A percentile compares a stretch with the other conserved stretches of the same genome.
Conservation (phyloP, 2,113 vertebrate genomes). For the Chaetops frenatus region DNA sequence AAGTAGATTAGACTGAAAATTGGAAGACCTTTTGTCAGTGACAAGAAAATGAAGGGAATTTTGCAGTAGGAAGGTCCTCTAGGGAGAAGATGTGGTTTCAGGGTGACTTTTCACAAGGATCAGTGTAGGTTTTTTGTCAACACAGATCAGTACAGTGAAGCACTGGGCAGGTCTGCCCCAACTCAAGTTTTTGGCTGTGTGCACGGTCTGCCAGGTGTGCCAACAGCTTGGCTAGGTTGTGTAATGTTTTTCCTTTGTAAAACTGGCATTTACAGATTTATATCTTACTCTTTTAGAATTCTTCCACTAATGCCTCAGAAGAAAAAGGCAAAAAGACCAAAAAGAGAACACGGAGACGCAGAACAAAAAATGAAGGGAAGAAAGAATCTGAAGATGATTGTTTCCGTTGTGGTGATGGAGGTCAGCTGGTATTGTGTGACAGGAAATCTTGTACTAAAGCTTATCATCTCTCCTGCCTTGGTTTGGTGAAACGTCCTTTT, state of each 20-base stretch:
- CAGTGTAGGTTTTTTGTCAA: not conserved
- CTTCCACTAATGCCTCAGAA: conserved; percentile 78
- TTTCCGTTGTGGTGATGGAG: conserved; percentile 94
- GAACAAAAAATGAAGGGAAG: conserved; percentile 73
- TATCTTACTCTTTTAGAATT: conserved; percentile 63
- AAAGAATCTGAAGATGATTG: conserved; percentile 92
- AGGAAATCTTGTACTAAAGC: conserved; percentile 94
- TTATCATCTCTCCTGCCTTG: conserved; percentile 92
- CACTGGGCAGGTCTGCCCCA: not conserved
- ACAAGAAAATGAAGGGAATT: not conserved
- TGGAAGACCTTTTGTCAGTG: not conserved
- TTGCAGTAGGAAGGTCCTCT: not conserved
- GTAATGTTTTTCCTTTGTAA: not conserved
- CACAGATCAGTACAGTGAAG: not conserved
- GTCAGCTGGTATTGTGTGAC: conserved; percentile 91
- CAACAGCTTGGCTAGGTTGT: not conserved
- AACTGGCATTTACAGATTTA: not conserved
- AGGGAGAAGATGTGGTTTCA: not conserved
- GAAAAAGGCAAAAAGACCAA: conserved; percentile 87
- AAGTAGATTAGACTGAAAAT: not conserved
- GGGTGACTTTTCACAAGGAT: not conserved
- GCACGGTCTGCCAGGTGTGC: not conserved
- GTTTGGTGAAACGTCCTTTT: conserved; percentile 91
- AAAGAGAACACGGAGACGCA: conserved; percentile 76
- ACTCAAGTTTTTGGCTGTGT: not conserved